Evolutionary conservation across 1,140 invertebrate genomes (phyloP).

Genomic region (Achatina immaculata): DNA sequence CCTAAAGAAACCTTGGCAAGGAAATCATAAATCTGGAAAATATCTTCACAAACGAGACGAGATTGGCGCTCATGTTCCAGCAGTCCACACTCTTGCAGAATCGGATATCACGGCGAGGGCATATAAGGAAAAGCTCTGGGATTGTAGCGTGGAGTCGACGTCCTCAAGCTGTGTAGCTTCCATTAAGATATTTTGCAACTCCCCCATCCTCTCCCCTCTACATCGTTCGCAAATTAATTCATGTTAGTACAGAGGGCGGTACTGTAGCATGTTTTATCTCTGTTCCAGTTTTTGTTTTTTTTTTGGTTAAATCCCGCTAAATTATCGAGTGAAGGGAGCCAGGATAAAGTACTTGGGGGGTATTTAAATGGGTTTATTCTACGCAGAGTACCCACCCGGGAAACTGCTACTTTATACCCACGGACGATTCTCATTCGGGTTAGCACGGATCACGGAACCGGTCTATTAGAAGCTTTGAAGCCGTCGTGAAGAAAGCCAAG

Average conservation of each 20-base stretch:
- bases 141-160: not conserved
- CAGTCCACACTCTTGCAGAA: not conserved
- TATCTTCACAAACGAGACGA: not conserved
- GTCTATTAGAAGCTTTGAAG: not conserved
- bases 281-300: no score
- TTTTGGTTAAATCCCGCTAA: not conserved
- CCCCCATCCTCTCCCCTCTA: not conserved
- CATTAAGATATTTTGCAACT: not conserved
- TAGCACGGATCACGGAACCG: not conserved
- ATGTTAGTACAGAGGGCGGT: not conserved
- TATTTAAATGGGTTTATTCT: not conserved
- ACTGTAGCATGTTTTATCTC: not conserved
- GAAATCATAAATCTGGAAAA: not conserved
- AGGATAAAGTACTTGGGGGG: not conserved
- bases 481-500: not conserved
- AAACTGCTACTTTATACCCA: not conserved
- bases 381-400: not conserved
- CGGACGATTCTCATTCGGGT: not conserved
- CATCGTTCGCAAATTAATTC: not conserved
- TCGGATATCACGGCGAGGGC: not conserved
- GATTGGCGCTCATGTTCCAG: not conserved
- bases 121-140: not conserved
- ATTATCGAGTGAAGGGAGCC: not conserved
- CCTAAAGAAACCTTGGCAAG: not conserved
- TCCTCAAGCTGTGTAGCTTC: not conserved